These are phyloP conservation scores for Deilephila elpenor DNA, from an alignment of 2,888 invertebrate genomes.

Conservation along the genomic window DNA sequence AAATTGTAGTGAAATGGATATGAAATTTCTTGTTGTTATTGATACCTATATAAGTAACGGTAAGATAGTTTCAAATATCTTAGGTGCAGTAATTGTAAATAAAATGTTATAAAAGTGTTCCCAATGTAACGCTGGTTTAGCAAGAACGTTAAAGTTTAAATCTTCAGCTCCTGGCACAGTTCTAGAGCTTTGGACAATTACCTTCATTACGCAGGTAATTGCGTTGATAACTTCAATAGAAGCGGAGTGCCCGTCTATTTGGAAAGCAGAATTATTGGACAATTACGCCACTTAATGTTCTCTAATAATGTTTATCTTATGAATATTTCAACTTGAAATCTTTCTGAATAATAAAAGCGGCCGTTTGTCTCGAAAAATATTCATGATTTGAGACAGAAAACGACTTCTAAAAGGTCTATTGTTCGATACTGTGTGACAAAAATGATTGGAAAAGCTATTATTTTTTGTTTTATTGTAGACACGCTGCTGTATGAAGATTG, in stretches of 20 bases:
- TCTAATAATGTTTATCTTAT: conserved; percentile 23
- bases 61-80: no score
- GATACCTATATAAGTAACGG: background rate
- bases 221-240: conserved; percentile 22
- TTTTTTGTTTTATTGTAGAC: background rate
- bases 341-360: conserved; percentile 12
- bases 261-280: conserved; percentile 18
- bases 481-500: background rate
- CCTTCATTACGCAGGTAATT: conserved; percentile 21
- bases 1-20: background rate
- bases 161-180: background rate
- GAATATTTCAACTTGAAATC: conserved; percentile 14
- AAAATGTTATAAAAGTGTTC: background rate
- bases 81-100: background rate
- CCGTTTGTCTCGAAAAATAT: conserved; percentile 4
- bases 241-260: conserved; percentile 18
- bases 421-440: no score
- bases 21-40: background rate
- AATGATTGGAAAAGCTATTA: no score
- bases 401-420: background rate
- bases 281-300: conserved; percentile 22
- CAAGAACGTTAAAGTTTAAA: background rate
- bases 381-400: conserved; percentile 12
- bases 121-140: conserved; percentile 4
- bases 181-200: conserved; percentile 26